Conservation (phyloP, 1,140 invertebrate species). For the Lepidostoma basale region DNA sequence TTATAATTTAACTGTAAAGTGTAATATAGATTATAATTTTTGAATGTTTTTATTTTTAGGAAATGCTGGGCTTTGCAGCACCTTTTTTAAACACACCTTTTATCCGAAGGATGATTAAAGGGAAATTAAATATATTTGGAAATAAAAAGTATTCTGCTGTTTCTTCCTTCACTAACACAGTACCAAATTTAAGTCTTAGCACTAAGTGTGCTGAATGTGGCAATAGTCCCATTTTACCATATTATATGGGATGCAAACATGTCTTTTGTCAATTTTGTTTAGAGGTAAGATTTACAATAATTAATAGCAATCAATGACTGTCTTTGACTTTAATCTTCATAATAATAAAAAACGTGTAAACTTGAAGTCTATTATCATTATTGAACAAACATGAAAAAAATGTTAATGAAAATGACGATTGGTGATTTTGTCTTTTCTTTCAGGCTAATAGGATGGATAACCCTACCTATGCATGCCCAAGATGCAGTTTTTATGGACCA, state of each 20-base stretch:
- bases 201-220: conserved; percentile 55
- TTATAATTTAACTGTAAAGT: too few species aligned
- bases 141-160: conserved; percentile 4
- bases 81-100: conserved; percentile 34
- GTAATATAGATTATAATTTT: too few species aligned
- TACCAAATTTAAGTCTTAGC: conserved; percentile 46
- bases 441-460: conserved; percentile 55
- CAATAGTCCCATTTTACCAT: conserved; percentile 52
- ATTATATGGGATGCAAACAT: conserved; percentile 56
- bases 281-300: conserved; percentile 48
- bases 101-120: conserved; percentile 35
- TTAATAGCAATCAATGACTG: too few species aligned
- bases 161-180: conserved; percentile 32
- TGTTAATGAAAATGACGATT: too few species aligned
- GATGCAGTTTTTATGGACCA: conserved; percentile 48
- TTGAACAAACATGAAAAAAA: too few species aligned
- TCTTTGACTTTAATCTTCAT: too few species aligned
- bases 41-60: conserved; percentile 39
- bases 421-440: conserved; percentile 31
- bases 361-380: too few species aligned
- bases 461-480: conserved; percentile 52
- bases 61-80: conserved; percentile 38
- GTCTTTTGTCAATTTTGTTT: conserved; percentile 57
- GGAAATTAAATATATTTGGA: conserved; percentile 34
- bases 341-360: too few species aligned